These are phyloP conservation scores for Caenorhabditis macrosperma DNA, from an alignment of 2,888 invertebrate species.

Conservation along the genomic window DNA sequence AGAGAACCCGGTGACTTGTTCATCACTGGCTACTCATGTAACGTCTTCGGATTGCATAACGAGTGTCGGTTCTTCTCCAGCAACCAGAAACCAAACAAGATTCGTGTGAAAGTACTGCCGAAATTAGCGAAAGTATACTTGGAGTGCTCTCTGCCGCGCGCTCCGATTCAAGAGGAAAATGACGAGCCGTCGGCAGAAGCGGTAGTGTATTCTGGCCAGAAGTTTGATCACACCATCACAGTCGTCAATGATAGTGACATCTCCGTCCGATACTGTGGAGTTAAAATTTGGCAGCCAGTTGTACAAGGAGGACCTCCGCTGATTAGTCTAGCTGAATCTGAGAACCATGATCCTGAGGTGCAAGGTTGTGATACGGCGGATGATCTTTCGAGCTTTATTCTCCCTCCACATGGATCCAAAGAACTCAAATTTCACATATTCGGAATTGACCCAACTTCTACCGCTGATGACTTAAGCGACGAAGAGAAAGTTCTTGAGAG, in stretches of 20 bases:
- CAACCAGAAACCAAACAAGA: conserved; percentile 40
- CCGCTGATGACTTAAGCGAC: conserved; percentile 72
- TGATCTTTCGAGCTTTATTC: conserved; percentile 41
- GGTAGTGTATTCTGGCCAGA: conserved; percentile 78
- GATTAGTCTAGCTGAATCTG: conserved; percentile 60
- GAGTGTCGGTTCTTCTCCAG: conserved; percentile 67
- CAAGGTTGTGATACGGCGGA: conserved; percentile 30
- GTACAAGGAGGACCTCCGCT: conserved; percentile 75
- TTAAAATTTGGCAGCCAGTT: conserved; percentile 67
- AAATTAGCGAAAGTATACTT: conserved; percentile 58
- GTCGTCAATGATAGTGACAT: conserved; percentile 71
- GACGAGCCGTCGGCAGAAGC: conserved; percentile 74
- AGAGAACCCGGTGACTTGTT: conserved; percentile 73
- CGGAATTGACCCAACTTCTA: conserved; percentile 78
- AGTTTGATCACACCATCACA: conserved; percentile 75
- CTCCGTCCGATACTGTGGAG: conserved; percentile 69
- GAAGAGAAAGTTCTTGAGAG: conserved; percentile 66
- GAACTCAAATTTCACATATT: conserved; percentile 76
- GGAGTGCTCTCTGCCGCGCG: conserved; percentile 72
- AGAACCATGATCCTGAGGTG: conserved; percentile 15
- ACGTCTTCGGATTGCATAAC: conserved; percentile 75
- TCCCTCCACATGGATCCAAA: conserved; percentile 65
- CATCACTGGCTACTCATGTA: conserved; percentile 76
- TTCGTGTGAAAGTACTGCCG: conserved; percentile 66
- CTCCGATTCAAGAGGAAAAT: conserved; percentile 74